Evolutionary conservation across 2,888 invertebrate species (phyloP), one percentile per base, ranked within the genome.

Genomic region (Sisyra nigra): DNA sequence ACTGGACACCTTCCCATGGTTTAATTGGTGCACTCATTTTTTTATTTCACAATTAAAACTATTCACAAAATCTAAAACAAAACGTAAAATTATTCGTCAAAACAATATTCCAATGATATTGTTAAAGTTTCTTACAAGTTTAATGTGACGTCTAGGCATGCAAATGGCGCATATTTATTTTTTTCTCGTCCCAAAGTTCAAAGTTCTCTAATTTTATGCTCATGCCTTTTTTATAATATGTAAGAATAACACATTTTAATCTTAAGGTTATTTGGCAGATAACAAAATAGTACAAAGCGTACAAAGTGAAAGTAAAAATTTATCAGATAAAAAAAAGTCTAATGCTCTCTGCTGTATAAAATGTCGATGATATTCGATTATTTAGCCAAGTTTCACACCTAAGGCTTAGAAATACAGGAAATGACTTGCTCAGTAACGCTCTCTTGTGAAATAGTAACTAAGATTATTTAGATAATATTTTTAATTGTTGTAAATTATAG

Each of bases 1-100:
- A 7, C 24, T 24, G 32, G 46, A 46, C 11, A 45, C 43, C 41
- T 40, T 60, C 60, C 59, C 59, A 61, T 18, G 59, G 57, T 49
- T 57, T 61, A 33, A 51, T 6, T 15, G 59, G 57, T 30, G 57
- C 48, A 29, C 52, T 53, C 61, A 61, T 61, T 45, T 41, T 54
- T 38, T n/a, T 17, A 47, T 13, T 14, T n/a, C 6, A 17, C 37
- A 2, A 6, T 37, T n/a, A n/a, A n/a, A 7, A 24, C 24, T 15
- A 19, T 17, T 39, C n/a, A 11, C 24, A 24, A 24, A 5, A 24
- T 24, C 24, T 24, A 38, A 19, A 13, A n/a, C 13, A 39, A 18
- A 39, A n/a, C 1, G 10, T 8, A 13, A 2, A 5, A 13, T 19
- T 39, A 13, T 9, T 17, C 13, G n/a, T 39, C 39, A 39, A 15